Evolutionary conservation across 2,888 invertebrate genomes (phyloP).

Genomic region (Allolobophora icterica): DNA sequence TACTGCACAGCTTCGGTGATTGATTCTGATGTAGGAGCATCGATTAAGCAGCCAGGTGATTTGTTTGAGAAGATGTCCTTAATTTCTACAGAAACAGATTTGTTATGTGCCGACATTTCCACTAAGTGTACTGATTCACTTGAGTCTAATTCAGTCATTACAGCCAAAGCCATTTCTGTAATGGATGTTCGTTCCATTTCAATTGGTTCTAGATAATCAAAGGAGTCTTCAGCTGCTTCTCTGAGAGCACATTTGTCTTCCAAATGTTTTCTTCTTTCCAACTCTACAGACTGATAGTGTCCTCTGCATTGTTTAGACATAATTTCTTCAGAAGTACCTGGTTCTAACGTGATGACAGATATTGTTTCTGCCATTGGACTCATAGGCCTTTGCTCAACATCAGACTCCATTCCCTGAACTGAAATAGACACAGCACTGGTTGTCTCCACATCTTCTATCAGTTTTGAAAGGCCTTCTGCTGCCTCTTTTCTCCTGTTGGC

Average conservation of each 20-base stretch:
- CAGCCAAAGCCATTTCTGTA: background rate
- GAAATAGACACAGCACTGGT: background rate
- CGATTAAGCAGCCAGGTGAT: background rate
- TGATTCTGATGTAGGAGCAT: background rate
- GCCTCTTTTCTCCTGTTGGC: background rate
- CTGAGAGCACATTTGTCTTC: background rate
- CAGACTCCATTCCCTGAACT: too few relatives aligned
- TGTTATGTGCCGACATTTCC: background rate
- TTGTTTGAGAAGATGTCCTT: background rate
- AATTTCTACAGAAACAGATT: background rate
- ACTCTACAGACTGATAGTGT: background rate
- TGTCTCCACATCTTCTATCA: background rate
- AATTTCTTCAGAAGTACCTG: background rate
- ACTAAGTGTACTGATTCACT: background rate
- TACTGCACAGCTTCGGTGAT: background rate
- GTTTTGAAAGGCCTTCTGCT: background rate
- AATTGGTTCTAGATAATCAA: background rate
- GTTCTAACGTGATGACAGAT: background rate
- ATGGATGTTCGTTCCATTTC: background rate
- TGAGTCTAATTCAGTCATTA: background rate
- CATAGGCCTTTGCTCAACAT: too few relatives aligned
- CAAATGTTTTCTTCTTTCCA: background rate
- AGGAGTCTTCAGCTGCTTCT: background rate
- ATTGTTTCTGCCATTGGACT: too few relatives aligned
- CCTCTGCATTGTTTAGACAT: constrained; percentile 2